Evolutionary conservation across 2,113 vertebrate species (phyloP).

Genomic region (Sminthopsis crassicaudata): DNA sequence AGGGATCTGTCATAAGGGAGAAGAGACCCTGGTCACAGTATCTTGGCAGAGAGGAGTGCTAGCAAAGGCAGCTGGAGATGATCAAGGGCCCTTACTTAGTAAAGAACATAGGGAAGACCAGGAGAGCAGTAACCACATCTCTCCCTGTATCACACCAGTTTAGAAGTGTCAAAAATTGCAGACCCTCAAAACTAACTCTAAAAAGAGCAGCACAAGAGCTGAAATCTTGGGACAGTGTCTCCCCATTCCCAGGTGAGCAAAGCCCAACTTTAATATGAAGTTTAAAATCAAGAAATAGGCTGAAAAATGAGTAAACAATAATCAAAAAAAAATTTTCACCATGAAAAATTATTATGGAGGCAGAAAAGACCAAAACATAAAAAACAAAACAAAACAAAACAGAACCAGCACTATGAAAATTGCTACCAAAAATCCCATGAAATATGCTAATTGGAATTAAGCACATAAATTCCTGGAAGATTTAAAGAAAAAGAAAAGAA

Average conservation of each 20-base stretch:
- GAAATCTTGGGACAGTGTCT: neutral
- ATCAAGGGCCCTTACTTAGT: neutral
- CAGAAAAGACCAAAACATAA: neutral
- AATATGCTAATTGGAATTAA: neutral
- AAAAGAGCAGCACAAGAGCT: neutral
- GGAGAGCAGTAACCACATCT: neutral
- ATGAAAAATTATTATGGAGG: neutral
- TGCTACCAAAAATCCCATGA: neutral
- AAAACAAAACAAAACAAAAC: neutral
- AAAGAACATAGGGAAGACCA: neutral
- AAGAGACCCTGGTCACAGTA: neutral
- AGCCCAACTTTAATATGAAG: neutral
- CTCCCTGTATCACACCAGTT: neutral
- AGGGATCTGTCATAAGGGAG: neutral
- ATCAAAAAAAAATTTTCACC: neutral
- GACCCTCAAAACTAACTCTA: neutral
- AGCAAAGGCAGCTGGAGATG: neutral
- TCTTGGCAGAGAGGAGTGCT: neutral
- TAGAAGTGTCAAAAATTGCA: neutral
- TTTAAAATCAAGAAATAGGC: neutral
- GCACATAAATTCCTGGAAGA: neutral
- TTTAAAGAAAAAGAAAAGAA: neutral
- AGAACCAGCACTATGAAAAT: neutral
- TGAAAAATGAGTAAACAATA: neutral
- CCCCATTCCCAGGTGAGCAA: neutral